Evolutionary conservation across 2,797 vertebrate genomes (phyloP).

Genomic region (Pelobates cultripes): DNA sequence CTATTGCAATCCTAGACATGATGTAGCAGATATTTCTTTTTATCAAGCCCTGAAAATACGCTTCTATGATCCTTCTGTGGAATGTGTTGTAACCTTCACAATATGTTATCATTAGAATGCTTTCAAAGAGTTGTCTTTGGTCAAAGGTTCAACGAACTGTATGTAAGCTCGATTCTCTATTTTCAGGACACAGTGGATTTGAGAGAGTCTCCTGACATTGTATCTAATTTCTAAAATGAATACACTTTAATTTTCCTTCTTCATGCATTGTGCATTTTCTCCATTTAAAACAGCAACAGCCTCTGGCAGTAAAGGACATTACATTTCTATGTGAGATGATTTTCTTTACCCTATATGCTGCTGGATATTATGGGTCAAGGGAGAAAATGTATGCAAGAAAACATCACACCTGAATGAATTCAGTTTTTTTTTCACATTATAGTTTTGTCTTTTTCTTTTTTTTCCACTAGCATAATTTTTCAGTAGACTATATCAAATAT

Average conservation of each 20-base stretch:
- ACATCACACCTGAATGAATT: slow-evolving; percentile 80
- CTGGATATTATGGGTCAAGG: slow-evolving; percentile 80
- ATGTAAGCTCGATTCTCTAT: slow-evolving; percentile 71
- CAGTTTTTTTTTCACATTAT: slow-evolving; percentile 78
- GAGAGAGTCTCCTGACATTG: slow-evolving; percentile 78
- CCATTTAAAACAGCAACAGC: slow-evolving; percentile 83
- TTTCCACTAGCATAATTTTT: slow-evolving; percentile 76
- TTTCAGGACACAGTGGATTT: slow-evolving; percentile 72
- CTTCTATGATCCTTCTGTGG: not conserved
- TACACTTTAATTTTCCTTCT: slow-evolving; percentile 85
- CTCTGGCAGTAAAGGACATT: slow-evolving; percentile 84
- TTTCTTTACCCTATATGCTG: slow-evolving; percentile 65
- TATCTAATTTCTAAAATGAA: slow-evolving; percentile 87
- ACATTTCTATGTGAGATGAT: slow-evolving; percentile 77
- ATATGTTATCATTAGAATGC: slow-evolving; percentile 19
- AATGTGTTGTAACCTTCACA: slow-evolving; percentile 17
- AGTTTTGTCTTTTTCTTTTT: slow-evolving; percentile 78
- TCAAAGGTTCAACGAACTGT: slow-evolving; percentile 81
- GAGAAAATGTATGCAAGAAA: slow-evolving; percentile 81
- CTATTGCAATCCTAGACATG: too few species aligned
- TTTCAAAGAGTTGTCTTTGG: slow-evolving; percentile 52
- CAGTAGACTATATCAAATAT: slow-evolving; percentile 80
- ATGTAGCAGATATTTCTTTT: not conserved
- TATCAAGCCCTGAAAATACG: not conserved
- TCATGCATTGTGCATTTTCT: slow-evolving; percentile 85